phyloP scores from a whole-genome alignment of 2,113 vertebrate species.

The Coregonus clupeaformis region DNA sequence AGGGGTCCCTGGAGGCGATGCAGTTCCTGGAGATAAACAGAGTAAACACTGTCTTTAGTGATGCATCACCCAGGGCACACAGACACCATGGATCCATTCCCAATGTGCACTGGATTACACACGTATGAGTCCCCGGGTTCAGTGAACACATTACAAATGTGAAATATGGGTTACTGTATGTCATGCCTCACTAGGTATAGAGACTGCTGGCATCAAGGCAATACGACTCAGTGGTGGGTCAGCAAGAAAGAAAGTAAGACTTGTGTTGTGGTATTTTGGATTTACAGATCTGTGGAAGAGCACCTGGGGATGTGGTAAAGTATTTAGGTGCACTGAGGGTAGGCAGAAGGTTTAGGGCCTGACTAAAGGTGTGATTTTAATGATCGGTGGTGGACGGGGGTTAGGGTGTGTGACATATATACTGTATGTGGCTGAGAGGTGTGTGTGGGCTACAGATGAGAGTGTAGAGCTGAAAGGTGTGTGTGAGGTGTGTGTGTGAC shows the following conservation, averaged over 20 bases:
- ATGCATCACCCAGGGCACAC: conserved; percentile 22
- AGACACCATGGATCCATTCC: conserved; percentile 28
- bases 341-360: not conserved
- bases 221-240: not conserved
- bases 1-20: conserved; percentile 88
- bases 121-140: conserved; percentile 54
- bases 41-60: conserved; percentile 3
- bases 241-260: not conserved
- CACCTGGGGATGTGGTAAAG: not conserved
- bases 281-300: not conserved
- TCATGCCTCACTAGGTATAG: conserved; percentile 17
- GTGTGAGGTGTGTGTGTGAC: conserved; percentile 47
- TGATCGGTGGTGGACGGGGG: not conserved
- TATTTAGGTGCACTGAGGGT: not conserved
- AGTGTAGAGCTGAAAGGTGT: rapidly evolving
- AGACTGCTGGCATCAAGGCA: conserved; percentile 7
- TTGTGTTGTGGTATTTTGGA: not conserved
- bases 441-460: not conserved
- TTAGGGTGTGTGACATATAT: conserved; percentile 1
- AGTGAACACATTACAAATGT: conserved; percentile 40
- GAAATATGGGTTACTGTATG: conserved; percentile 32
- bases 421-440: not conserved
- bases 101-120: conserved; percentile 49
- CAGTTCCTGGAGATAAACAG: conserved; percentile 79
- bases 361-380: not conserved